Evolutionary conservation across 2,797 vertebrate genomes (phyloP), one percentile per base, ranked within the genome.

Genomic region (Glyptemys insculpta): DNA sequence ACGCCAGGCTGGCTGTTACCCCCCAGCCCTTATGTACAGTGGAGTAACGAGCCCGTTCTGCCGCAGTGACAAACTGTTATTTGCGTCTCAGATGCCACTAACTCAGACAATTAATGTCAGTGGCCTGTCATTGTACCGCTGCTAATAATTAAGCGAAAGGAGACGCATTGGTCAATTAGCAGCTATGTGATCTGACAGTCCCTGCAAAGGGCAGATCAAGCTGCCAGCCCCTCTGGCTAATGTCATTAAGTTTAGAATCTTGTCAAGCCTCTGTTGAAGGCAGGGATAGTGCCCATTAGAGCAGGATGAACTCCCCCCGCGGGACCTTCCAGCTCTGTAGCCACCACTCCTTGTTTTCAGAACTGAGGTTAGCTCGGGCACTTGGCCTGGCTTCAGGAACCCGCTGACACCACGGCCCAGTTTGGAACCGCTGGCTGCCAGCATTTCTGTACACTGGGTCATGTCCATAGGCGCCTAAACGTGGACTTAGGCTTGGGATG

Each of bases 81-180:
- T 97, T 98, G 89, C 89, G 85, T 92, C 95, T 95, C 90, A 83
- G 94, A 95, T 78, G 88, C 91, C 87, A 92, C 96, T 93, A 96
- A 92, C 94, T 93, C 93, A 90, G 98, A 96, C 98, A 98, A 98
- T 98, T 97, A 98, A 95, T 94, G 97, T 98, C 98, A 98, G 92
- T 86, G 52, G 57, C 93, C 96, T 97, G 98, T 98, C 97, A 83
- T 31, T 6, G 72, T 91, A 88, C 97, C 9, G 29, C n/a, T 50
- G 96, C 92, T 97, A 96, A 98, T 95, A 96, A 95, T 91, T 84
- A 90, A 81, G 86, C 37, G 50, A 91, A 94, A 91, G 92, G 79
- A 88, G 96, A 91, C 62, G 2, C 81, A 1, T 4, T 52, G 98
- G 97, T 98, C 97, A 97, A 98, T 98, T 97, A 97, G 97, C 94